Percentiles rank a stretch among this genome's conserved stretches.
phyloP scores from a whole-genome alignment of 2,113 vertebrate species.

The Gavialis gangeticus region DNA sequence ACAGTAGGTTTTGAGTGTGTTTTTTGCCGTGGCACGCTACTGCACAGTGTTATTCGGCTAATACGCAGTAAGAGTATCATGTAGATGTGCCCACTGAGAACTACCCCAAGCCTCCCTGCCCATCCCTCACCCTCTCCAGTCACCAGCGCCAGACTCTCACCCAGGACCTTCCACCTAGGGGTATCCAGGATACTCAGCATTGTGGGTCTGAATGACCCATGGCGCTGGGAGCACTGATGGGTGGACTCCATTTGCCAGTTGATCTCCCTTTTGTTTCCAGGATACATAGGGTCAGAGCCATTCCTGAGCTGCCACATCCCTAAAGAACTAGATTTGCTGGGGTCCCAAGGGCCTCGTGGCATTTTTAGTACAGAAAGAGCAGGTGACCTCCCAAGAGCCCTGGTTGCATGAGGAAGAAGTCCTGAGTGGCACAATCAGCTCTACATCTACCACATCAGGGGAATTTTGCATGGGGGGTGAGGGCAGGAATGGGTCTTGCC shows the following conservation, averaged over 20 bases:
- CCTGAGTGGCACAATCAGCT: constrained; percentile 5
- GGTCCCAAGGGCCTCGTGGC: background rate
- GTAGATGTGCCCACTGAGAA: background rate
- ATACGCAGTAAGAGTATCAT: too few species aligned
- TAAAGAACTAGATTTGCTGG: background rate
- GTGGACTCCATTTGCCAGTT: background rate
- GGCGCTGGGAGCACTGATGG: too few species aligned
- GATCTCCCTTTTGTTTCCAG: background rate
- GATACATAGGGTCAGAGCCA: background rate
- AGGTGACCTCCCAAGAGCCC: rapidly evolving
- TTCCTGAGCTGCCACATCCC: background rate
- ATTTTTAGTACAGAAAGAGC: background rate
- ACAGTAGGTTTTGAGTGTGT: too few species aligned
- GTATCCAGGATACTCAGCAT: background rate
- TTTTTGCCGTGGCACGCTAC: too few species aligned
- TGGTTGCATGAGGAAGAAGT: background rate
- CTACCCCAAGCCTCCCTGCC: background rate
- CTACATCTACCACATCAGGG: constrained; percentile 47
- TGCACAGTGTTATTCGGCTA: too few species aligned
- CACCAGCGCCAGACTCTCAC: background rate
- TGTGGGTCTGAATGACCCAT: background rate
- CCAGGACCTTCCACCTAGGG: background rate
- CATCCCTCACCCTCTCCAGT: background rate
- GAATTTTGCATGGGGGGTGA: background rate
- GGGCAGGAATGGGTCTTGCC: too few species aligned